phyloP scores from a whole-genome alignment of 2,888 invertebrate species.

The Iselma pallidipennis region DNA sequence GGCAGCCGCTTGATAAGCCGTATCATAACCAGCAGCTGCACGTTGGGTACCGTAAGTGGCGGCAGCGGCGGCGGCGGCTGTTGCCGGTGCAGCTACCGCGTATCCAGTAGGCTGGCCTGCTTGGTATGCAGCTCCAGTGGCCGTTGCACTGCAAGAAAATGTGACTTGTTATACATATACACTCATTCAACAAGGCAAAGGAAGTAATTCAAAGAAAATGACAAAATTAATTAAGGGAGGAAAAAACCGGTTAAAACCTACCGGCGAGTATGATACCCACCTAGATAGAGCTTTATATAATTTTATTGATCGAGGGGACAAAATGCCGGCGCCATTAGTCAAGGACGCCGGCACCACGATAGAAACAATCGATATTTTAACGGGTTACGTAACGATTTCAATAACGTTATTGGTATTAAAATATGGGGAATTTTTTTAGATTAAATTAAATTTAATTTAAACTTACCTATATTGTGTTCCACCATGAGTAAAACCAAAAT shows the following conservation, averaged over 20 bases:
- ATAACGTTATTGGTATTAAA: background rate
- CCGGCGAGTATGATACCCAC: too few species aligned
- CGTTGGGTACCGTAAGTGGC: conserved; percentile 84
- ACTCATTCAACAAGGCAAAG: too few species aligned
- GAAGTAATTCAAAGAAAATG: too few species aligned
- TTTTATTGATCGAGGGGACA: conserved; percentile 52
- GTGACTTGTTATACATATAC: too few species aligned
- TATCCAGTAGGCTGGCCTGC: conserved; percentile 78
- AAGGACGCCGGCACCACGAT: conserved; percentile 51
- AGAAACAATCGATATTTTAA: conserved; percentile 9
- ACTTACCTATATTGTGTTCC: conserved; percentile 90
- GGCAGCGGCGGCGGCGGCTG: conserved; percentile 81
- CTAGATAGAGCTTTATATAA: conserved; percentile 27
- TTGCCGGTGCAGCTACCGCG: conserved; percentile 79
- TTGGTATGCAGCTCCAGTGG: conserved; percentile 81
- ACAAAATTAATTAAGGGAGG: background rate
- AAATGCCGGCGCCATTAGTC: conserved; percentile 55
- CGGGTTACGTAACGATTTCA: background rate
- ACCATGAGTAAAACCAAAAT: conserved; percentile 92
- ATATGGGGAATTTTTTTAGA: background rate
- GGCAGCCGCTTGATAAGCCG: conserved; percentile 81
- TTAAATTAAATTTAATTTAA: conserved; percentile 15
- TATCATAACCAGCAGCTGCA: conserved; percentile 79
- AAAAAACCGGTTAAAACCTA: conserved; percentile 2
- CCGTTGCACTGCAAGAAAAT: conserved; percentile 63